phyloP scores from a whole-genome alignment of 2,888 invertebrate species.

The Octodonta nipae region DNA sequence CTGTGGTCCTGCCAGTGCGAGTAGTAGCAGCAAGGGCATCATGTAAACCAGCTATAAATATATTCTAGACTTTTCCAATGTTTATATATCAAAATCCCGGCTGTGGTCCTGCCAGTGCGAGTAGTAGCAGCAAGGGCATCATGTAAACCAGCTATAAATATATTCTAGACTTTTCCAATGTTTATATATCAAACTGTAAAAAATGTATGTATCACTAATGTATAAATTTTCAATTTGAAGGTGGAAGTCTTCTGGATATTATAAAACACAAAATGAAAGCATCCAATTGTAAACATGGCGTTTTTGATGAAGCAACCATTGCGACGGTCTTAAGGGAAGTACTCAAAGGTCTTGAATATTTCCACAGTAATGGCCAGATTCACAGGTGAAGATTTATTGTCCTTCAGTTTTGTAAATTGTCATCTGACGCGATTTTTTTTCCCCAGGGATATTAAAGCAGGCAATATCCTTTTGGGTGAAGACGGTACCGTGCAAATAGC shows the following conservation, averaged over 20 bases:
- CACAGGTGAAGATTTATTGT: constrained; percentile 55
- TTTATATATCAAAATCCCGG: too few relatives aligned
- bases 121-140: too few relatives aligned
- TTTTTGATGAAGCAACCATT: constrained; percentile 93
- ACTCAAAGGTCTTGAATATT: constrained; percentile 92
- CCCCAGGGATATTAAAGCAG: constrained; percentile 87
- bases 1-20: too few relatives aligned
- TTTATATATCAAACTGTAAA: too few relatives aligned
- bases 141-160: too few relatives aligned
- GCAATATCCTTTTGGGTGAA: constrained; percentile 91
- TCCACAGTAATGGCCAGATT: constrained; percentile 96
- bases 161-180: too few relatives aligned
- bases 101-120: too few relatives aligned
- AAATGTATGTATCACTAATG: too few relatives aligned
- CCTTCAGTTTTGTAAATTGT: constrained; percentile 1
- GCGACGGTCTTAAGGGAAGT: constrained; percentile 93
- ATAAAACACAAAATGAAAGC: constrained; percentile 91
- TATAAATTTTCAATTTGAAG: constrained; percentile 28
- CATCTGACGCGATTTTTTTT: neutral
- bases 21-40: too few relatives aligned
- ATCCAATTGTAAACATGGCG: constrained; percentile 85
- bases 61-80: too few relatives aligned
- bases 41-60: too few relatives aligned
- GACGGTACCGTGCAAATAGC: constrained; percentile 96
- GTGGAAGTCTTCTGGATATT: constrained; percentile 76